Evolutionary conservation across 1,140 invertebrate genomes (phyloP), one percentile per base, ranked within the genome.

Genomic region (Araneus ventricosus): DNA sequence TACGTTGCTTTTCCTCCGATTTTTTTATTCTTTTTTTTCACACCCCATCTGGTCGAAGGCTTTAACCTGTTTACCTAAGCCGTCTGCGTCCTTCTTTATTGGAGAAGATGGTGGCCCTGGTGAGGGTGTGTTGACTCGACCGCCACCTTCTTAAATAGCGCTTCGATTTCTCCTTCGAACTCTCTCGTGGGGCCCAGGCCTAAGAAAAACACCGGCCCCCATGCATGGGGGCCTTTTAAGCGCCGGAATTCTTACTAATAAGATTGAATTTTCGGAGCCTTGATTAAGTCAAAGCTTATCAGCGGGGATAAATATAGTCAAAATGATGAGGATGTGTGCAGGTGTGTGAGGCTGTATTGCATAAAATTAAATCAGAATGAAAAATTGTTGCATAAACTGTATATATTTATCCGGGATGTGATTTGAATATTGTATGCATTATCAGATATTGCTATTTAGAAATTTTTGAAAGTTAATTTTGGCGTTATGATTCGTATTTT

Each of bases 61-160:
- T 86, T 75, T 86, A 92, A 92, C 90, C 90, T 92, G 90, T 92
- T 92, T 92, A 92, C 90, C n/a, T 61, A 92, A 86, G 90, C 75
- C 24, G 59, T 45, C 86, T 67, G 75, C 63, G 41, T 90, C 82
- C 63, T 86, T 86, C 90, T 70, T 86, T 37, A 59, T 91, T 61
- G 75, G 52, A 79, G 67, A 27, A 39, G 27, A n/a, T 39, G 37
- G 10, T 27, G 27, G 27, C 22, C 63, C 27, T 22, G 61, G 22
- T 7, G 61, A 8, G 61, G n/a, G 27, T 24, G 39, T 92, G 90
- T 92, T 92, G 90, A 92, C 90, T 92, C 75, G 90, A 52, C 63
- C 20, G n/a, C 37, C 24, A 34, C 88, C n/a, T 88, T 90, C 90
- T 92, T 92, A 92, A 92, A 92, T 92, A 86, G 90, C 82, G 86